Conservation (phyloP, 2,888 invertebrate species). For the Orthosia gothica region DNA sequence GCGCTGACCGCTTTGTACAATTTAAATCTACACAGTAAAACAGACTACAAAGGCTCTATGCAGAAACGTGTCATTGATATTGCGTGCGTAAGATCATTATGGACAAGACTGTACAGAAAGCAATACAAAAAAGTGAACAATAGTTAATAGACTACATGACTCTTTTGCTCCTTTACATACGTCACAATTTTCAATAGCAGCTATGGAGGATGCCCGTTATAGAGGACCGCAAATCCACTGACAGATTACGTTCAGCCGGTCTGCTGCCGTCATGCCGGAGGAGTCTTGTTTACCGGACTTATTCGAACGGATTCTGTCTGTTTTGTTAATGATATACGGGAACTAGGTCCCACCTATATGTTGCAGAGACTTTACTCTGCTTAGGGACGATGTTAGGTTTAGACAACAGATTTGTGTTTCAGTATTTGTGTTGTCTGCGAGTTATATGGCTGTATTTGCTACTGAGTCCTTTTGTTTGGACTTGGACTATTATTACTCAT, state of each 20-base stretch:
- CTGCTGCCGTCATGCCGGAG: constrained; percentile 49
- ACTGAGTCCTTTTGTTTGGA: constrained; percentile 19
- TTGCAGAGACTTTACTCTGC: constrained; percentile 50
- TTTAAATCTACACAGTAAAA: not conserved
- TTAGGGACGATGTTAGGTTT: constrained; percentile 42
- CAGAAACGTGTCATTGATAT: not conserved
- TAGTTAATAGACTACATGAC: not conserved
- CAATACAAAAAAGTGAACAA: constrained; percentile 5
- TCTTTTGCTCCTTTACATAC: not conserved
- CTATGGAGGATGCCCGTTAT: constrained; percentile 35
- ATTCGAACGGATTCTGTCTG: constrained; percentile 52
- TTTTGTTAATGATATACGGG: constrained; percentile 58
- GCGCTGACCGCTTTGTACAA: constrained; percentile 13
- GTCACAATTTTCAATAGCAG: constrained; percentile 36
- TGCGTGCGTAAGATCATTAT: constrained; percentile 12
- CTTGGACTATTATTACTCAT: not conserved
- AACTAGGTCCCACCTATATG: constrained; percentile 51
- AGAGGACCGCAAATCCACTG: constrained; percentile 62
- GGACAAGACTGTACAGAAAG: not conserved
- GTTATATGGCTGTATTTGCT: constrained; percentile 34
- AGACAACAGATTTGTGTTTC: constrained; percentile 56
- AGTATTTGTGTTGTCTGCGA: constrained; percentile 50
- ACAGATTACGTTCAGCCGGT: constrained; percentile 59
- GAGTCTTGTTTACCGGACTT: constrained; percentile 62
- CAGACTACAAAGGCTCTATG: not conserved